Base-by-base conservation (phyloP, 1,140 invertebrate genomes). In the Acyrthosiphon pisum region DNA sequence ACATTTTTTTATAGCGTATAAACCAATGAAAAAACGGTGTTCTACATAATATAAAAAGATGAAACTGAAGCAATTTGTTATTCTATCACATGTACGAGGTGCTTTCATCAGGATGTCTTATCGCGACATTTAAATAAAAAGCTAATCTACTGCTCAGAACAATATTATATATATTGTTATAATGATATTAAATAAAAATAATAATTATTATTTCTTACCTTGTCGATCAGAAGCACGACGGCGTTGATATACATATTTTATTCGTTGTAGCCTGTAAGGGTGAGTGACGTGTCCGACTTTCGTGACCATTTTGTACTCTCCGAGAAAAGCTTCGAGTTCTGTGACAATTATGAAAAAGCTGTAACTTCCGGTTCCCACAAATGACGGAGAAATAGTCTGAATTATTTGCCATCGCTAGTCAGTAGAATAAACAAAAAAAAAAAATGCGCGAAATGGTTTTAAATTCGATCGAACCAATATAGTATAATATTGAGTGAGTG, bases 251-350 rank as follows among this genome's bases (percentile, higher is more conserved):
- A n/a, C 60, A 76, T n/a, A 23, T 53, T 53, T 76, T 76, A 76
- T 76, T 35, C n/a, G 14, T 76, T n/a, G 60, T 68, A 6, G 60
- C 41, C 41, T 41, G 41, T 41, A 41, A 41, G 60, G n/a, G 14
- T 76, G n/a, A 76, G 30, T 76, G 60, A n/a, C 60, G n/a, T n/a
- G 60, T 76, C 60, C 60, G 60, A 76, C n/a, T 76, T 76, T 76
- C 60, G n/a, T 18, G 60, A 76, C 14, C 60, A 76, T 76, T 76
- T 30, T 76, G 60, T 76, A 30, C n/a, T 76, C 14, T 76, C n/a
- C 30, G 18, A 18, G n/a, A 76, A 76, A 18, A 30, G 14, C 30
- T 76, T n/a, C 11, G 30, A 68, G 60, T 68, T n/a, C 30, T 6
- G 14, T 11, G 14, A 76, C 60, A 76, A 35, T 76, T n/a, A n/a